Conservation (phyloP, 2,113 vertebrate genomes). For the Pristiophorus japonicus region DNA sequence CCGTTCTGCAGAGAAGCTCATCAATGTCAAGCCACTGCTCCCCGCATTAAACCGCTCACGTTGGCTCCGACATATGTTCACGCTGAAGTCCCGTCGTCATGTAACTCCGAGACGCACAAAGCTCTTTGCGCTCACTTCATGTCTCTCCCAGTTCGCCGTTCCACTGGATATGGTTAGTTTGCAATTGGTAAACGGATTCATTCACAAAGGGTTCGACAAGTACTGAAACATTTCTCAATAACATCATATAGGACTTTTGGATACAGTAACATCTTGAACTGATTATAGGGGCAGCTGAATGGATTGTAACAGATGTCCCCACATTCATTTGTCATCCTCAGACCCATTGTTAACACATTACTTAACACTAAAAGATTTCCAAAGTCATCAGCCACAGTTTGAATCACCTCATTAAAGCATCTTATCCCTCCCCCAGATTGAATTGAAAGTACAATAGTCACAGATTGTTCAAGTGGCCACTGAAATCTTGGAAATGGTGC, state of each 20-base stretch:
- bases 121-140: neutral
- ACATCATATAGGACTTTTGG: neutral
- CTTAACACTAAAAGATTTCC: neutral
- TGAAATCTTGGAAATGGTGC: neutral
- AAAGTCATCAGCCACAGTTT: neutral
- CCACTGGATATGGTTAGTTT: neutral
- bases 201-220: neutral
- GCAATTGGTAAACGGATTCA: neutral
- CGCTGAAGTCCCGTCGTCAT: neutral
- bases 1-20: slow-evolving; percentile 42
- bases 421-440: neutral
- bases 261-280: neutral
- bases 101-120: neutral
- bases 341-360: neutral
- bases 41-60: neutral
- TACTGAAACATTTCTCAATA: neutral
- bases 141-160: neutral
- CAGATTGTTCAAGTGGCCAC: neutral
- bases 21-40: slow-evolving; percentile 37
- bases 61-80: neutral
- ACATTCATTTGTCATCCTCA: neutral
- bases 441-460: neutral
- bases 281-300: neutral
- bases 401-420: neutral
- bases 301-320: neutral